phyloP scores from a whole-genome alignment of 2,113 vertebrate species.

The Pholis gunnellus region DNA sequence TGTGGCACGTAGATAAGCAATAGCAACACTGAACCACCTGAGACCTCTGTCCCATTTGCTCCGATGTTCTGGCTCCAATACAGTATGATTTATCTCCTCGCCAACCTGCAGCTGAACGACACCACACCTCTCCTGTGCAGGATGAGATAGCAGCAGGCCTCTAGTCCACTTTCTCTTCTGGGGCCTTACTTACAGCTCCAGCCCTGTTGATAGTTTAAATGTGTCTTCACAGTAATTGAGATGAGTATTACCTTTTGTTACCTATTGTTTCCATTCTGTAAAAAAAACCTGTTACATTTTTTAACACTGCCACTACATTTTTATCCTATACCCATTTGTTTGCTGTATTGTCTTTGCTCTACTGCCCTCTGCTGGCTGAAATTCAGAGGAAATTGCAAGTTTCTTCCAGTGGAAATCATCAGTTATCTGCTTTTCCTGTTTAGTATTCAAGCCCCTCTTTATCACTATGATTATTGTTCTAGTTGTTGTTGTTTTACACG shows the following conservation, averaged over 20 bases:
- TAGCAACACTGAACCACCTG: background rate
- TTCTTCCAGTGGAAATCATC: background rate
- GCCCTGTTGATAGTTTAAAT: background rate
- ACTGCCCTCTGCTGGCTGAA: slow-evolving; percentile 68
- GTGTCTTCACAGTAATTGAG: background rate
- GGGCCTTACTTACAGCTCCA: background rate
- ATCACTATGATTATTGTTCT: background rate
- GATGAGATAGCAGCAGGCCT: slow-evolving; percentile 4
- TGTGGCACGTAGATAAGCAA: background rate
- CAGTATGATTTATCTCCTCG: background rate
- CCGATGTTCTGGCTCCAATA: background rate
- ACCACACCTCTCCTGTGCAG: background rate
- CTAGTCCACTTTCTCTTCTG: background rate
- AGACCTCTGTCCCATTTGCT: slow-evolving; percentile 6
- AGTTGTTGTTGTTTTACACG: background rate
- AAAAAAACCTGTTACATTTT: slow-evolving; percentile 21
- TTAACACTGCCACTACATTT: background rate
- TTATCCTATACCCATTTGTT: background rate
- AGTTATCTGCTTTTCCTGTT: background rate
- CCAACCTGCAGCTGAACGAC: background rate
- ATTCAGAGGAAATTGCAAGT: background rate
- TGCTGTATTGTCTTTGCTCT: slow-evolving; percentile 33
- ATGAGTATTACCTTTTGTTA: background rate
- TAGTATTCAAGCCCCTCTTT: background rate
- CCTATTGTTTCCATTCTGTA: background rate